Base-by-base conservation (phyloP, 2,797 vertebrate genomes). In the Anniella stebbinsi region DNA sequence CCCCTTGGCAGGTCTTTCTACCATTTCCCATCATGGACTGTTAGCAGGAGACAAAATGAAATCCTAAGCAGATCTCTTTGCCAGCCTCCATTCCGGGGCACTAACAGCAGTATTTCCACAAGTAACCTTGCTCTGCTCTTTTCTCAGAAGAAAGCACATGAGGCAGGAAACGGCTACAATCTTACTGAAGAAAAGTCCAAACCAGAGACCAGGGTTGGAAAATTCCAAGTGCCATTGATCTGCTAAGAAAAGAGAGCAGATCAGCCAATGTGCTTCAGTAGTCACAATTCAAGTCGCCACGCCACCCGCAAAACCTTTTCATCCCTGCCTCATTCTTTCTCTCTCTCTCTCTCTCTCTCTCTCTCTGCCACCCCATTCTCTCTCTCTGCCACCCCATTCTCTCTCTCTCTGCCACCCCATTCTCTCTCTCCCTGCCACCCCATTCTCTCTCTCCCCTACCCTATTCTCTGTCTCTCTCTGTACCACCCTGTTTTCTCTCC, bases 151-250 rank as follows among this genome's bases (percentile, higher is more conserved):
- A 48, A 86, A 66, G 33, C 4, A 73, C 0, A 51, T 5, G n/a
- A 90, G 78, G 41, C 81, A 33, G 28, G 51, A 0, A 6, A 23
- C 33, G 0, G 23, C 30, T 0, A 30, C 5, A 8, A 66, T 10
- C 70, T 87, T 86, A 10, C 15, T 76, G 67, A 90, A 21, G 38
- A 66, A 36, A 18, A 81, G 15, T 18, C 84, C 89, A 10, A 86
- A 9, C 69, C 57, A 82, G 41, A 90, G 10, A 60, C 7, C 67
- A 25, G 6, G 11, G 38, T 12, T 60, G 54, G 54, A 23, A 8
- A 8, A 18, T 15, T n/a, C 45, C 45, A 45, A 45, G 45, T 45
- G 6, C 12, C 0, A 4, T 8, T 12, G 10, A 25, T 57, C 84
- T 87, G 77, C 4, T 8, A 4, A 8, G n/a, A 23, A 36, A 87